Evolutionary conservation across 2,113 vertebrate genomes (phyloP).

Genomic region (Apistogramma diplotaenia): DNA sequence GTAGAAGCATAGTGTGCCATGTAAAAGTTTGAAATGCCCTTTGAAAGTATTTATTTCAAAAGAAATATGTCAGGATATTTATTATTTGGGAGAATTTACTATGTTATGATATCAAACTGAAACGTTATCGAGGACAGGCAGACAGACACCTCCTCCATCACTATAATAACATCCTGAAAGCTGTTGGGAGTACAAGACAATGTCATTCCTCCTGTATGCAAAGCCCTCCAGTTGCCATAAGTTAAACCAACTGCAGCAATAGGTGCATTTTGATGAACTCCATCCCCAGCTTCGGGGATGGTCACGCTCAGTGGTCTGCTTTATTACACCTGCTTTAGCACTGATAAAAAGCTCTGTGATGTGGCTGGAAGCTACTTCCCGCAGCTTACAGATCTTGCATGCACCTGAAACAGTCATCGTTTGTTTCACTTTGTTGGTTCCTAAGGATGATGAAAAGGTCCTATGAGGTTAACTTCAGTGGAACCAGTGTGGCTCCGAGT

Average conservation of each 20-base stretch:
- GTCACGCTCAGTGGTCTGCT: constrained; percentile 54
- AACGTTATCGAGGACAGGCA: background rate
- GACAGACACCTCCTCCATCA: background rate
- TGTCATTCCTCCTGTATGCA: background rate
- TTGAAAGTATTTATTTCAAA: background rate
- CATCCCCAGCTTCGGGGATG: constrained; percentile 19
- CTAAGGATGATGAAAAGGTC: constrained; percentile 36
- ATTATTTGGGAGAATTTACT: background rate
- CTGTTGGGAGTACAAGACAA: background rate
- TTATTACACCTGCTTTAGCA: constrained; percentile 60
- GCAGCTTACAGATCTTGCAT: constrained; percentile 32
- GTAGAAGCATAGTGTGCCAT: background rate
- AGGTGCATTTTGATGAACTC: constrained; percentile 51
- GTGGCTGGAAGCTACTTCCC: constrained; percentile 48
- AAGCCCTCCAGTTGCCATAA: constrained; percentile 13
- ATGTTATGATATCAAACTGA: background rate
- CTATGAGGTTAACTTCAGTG: constrained; percentile 32
- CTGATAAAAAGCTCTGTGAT: constrained; percentile 47
- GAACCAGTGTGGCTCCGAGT: background rate
- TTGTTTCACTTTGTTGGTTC: constrained; percentile 56
- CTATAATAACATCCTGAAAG: constrained; percentile 39
- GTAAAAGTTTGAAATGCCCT: background rate
- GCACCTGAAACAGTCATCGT: constrained; percentile 14
- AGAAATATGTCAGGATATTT: background rate
- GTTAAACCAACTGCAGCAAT: constrained; percentile 22